Evolutionary conservation across 2,797 vertebrate genomes (phyloP).

Genomic region (Mormyrus proboscirostris): DNA sequence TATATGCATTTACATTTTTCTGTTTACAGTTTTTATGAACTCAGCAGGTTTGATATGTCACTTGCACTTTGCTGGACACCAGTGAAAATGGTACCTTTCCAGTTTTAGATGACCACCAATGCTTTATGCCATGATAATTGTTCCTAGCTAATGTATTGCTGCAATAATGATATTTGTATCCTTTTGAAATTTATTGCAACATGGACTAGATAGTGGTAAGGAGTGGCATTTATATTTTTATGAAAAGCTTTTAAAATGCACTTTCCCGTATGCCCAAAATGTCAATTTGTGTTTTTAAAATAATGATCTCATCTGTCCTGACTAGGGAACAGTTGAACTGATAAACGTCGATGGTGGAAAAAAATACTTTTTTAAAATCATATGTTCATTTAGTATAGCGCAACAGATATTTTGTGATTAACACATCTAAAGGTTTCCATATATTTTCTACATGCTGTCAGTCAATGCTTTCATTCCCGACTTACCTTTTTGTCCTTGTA

Average conservation of each 20-base stretch:
- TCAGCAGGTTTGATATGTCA: neutral
- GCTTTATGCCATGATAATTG: neutral
- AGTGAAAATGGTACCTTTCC: neutral
- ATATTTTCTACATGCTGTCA: neutral
- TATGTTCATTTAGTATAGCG: neutral
- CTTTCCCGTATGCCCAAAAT: neutral
- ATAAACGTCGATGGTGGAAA: neutral
- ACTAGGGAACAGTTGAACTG: neutral
- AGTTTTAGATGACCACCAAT: neutral
- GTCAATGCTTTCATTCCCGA: neutral
- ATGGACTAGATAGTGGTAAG: neutral
- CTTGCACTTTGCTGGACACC: neutral
- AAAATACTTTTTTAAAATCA: neutral
- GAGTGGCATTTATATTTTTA: neutral
- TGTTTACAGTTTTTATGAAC: neutral
- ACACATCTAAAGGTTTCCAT: neutral
- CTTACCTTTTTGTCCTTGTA: neutral
- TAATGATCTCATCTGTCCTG: neutral
- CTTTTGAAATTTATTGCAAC: neutral
- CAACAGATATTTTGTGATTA: neutral
- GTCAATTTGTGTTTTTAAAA: neutral
- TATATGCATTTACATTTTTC: neutral
- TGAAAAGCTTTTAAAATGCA: neutral
- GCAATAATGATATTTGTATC: neutral
- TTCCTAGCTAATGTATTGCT: neutral